Conservation (phyloP, 2,113 vertebrate species). For the Acinonyx jubatus region DNA sequence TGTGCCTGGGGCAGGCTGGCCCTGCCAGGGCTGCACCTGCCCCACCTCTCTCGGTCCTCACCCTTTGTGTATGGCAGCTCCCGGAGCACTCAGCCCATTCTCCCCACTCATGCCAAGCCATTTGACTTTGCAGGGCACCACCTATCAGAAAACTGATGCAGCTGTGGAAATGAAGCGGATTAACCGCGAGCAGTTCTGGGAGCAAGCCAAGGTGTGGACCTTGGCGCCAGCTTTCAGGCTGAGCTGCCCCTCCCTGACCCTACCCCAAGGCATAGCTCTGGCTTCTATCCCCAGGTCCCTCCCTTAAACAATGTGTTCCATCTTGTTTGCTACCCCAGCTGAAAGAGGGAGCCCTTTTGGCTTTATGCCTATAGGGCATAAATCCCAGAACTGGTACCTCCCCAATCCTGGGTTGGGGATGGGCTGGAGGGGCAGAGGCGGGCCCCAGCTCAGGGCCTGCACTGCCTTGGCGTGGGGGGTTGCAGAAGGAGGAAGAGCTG, state of each 20-base stretch:
- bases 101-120: rapidly evolving
- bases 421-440: neutral
- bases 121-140: constrained; percentile 90
- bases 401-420: rapidly evolving
- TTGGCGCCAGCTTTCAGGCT: neutral
- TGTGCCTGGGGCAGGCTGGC: neutral
- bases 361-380: neutral
- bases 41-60: neutral
- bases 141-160: constrained; percentile 97
- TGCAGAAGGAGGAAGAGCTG: constrained; percentile 95
- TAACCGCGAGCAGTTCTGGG: constrained; percentile 99
- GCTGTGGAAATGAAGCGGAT: constrained; percentile 98
- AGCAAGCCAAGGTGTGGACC: constrained; percentile 94
- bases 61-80: neutral
- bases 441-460: neutral
- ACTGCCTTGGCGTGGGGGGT: neutral
- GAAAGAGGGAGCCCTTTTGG: neutral
- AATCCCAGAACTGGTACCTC: neutral
- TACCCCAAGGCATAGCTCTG: neutral
- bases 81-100: neutral
- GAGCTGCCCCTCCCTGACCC: neutral
- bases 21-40: neutral
- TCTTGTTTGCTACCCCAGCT: neutral
- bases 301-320: neutral
- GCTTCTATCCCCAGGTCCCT: neutral